phyloP scores from a whole-genome alignment of 2,113 vertebrate genomes.

The Rhinolophus sinicus region DNA sequence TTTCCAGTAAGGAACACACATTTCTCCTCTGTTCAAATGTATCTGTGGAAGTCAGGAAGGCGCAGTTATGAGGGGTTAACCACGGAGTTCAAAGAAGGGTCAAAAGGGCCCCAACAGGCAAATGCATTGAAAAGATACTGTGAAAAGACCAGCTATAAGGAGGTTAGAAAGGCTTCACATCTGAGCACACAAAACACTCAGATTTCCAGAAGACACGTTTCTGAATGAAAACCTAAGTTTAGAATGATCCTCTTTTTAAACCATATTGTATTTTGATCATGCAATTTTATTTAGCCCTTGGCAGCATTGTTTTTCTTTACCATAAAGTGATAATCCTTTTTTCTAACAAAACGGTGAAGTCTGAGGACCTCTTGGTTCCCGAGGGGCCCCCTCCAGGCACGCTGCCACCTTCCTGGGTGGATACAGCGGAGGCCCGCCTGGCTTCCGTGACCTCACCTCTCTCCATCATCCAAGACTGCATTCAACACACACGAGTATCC shows the following conservation, averaged over 20 bases:
- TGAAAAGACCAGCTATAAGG: not conserved
- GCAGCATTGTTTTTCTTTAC: too few relatives aligned
- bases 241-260: not conserved
- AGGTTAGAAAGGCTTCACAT: not conserved
- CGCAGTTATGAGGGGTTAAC: conserved; percentile 13
- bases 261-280: not conserved
- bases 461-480: too few relatives aligned
- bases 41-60: not conserved
- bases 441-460: too few relatives aligned
- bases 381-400: too few relatives aligned
- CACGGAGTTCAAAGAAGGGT: not conserved
- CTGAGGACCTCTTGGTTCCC: too few relatives aligned
- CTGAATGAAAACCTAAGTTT: not conserved
- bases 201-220: not conserved
- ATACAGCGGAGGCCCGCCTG: too few relatives aligned
- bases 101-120: not conserved
- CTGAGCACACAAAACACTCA: not conserved
- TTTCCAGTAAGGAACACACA: not conserved
- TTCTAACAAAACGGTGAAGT: too few relatives aligned
- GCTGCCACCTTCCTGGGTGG: too few relatives aligned
- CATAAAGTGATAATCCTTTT: too few relatives aligned
- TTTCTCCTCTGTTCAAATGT: not conserved
- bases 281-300: not conserved
- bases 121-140: not conserved
- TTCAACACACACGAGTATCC: too few relatives aligned